Base-by-base conservation (phyloP, 2,888 invertebrate species). In the Cabera pusaria region DNA sequence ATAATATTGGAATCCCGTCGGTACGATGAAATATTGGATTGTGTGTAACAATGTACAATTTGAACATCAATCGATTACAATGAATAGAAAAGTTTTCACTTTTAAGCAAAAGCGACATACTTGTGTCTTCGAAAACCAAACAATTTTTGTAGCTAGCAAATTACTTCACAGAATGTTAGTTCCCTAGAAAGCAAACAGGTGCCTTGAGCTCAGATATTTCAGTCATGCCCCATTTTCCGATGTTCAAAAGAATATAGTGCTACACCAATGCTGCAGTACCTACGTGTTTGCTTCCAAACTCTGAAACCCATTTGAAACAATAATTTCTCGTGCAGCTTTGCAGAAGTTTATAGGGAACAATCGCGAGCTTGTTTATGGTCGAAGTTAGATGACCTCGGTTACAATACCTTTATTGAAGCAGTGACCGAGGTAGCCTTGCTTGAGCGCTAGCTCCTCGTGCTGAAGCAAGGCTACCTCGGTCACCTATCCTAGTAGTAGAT, bases 311-410 rank as follows among this genome's bases (percentile, higher is more conserved):
- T 64, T 69, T 59, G 57, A 52, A 52, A 64, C 67, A 60, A 64
- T 71, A 65, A 66, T 64, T 66, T 60, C 27, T 44, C 53, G 53
- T 57, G 61, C 59, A 63, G 51, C 48, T 41, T 48, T 38, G 44
- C 18, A 44, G 16, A 40, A 40, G 33, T 40, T 40, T 40, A 33
- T 33, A 33, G 26, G 47, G 49, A 36, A 43, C 54, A 60, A 62
- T 49, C 52, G 50, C 44, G 36, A 52, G 55, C 58, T 62, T 63
- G 68, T 72, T 77, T 75, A 78, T 66, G 60, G 59, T 53, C 52
- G 46, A 75, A 77, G 75, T 74, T 72, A 64, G 64, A 70, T 70
- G 63, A 63, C 67, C 59, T 49, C 48, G 25, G 52, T n/a, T 45
- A 44, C 43, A 18, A 23, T 10, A 29, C 52, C 52, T 26, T 27